Base-by-base conservation (phyloP, 53 echinoderm and acorn worm species). In the Glandiceps talaboti region DNA sequence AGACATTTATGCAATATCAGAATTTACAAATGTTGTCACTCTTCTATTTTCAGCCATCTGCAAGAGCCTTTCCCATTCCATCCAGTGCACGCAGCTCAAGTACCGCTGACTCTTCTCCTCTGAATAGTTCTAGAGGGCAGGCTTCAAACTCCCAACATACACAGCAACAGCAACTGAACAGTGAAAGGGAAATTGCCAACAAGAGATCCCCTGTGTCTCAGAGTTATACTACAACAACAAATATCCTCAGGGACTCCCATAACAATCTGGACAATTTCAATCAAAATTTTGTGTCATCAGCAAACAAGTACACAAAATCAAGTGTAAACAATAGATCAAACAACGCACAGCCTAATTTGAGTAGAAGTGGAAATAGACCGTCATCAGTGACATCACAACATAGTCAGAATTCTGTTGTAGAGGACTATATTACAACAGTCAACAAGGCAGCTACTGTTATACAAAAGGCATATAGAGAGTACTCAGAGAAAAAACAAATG, bases 71-170 rank as follows among this genome's bases (percentile, higher is more conserved):
- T 77, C 87, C 89, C 30, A 87, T 99, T 28, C 99, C 99, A 32
- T 73, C 87, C 79, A 99, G 99, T 83, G 99, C 99, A 27, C 83
- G 99, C 27, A 99, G 93, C 31, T 91, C 79, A 27, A 99, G 99
- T 75, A 93, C 99, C 28, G 78, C 92, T 27, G 93, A 93, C 82
- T 93, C 93, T 0, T 91, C 87, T 80, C 82, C 88, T 28, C 88
- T 90, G 76, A 92, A 89, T 85, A 89, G 89, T 29, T 76, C 85
- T 12, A 45, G 64, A 20, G 64, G 64, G 20, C 64, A 45, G 64
- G 20, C 64, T 6, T 12, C 64, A 45, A 20, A 20, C 6, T 12
- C 84, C n/a, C 80, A 73, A 33, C 81, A 80, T 25, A 83, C 79
- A 14, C 86, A 32, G 73, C 86, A 85, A 29, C 88, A 88, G 29